Conservation (phyloP, 2,797 vertebrate species). For the Lycodopsis pacificus region DNA sequence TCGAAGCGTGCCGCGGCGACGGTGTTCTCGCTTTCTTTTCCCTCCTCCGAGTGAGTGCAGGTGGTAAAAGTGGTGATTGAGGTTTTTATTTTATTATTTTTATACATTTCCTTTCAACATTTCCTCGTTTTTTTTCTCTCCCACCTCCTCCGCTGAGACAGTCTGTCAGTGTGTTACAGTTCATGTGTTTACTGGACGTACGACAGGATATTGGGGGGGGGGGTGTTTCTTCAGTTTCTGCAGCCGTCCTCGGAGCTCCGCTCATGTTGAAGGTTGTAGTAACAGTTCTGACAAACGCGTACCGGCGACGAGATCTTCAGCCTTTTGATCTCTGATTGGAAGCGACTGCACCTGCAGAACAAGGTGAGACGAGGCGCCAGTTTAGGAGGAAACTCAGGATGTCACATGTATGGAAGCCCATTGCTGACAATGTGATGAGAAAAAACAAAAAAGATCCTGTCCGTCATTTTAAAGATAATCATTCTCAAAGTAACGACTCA, state of each 20-base stretch:
- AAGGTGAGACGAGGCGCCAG: not conserved
- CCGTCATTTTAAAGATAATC: too few relatives aligned
- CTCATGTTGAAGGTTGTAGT: constrained; percentile 97
- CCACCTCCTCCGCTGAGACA: constrained; percentile 42
- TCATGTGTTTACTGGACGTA: constrained; percentile 64
- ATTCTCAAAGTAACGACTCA: too few relatives aligned
- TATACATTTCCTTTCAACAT: not conserved
- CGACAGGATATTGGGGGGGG: not conserved
- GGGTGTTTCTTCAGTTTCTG: constrained; percentile 82
- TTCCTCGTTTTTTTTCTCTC: not conserved
- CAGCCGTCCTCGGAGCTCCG: constrained; percentile 89
- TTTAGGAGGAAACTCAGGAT: not conserved
- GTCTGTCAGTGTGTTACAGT: constrained; percentile 74
- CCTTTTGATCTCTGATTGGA: constrained; percentile 97
- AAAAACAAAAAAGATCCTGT: too few relatives aligned
- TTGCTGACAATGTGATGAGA: not conserved
- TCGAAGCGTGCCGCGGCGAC: constrained; percentile 21
- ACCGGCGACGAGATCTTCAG: constrained; percentile 98
- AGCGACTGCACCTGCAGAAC: constrained; percentile 92
- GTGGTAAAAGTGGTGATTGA: constrained; percentile 39
- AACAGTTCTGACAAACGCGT: constrained; percentile 99
- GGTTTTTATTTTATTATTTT: not conserved
- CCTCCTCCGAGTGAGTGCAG: constrained; percentile 33
- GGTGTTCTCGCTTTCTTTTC: constrained; percentile 5
- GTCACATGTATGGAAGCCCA: not conserved